Base-by-base conservation (phyloP, 2,797 vertebrate genomes). In the Acrossocheilus wenchowensis region DNA sequence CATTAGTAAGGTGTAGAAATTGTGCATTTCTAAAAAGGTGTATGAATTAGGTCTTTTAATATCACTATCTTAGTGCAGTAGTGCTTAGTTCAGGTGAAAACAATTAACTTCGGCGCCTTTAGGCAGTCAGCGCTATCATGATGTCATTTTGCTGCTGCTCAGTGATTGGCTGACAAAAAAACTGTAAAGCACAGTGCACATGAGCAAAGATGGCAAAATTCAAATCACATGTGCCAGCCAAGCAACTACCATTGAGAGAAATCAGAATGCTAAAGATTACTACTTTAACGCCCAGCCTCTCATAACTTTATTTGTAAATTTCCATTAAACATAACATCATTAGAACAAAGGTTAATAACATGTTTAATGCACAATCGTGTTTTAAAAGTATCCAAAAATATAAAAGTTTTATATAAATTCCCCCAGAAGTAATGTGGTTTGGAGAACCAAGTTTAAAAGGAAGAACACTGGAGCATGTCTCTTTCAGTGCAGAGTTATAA, bases 401-500 rank as follows among this genome's bases (percentile, higher is more conserved):
- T 39, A 12, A 57, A 57, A 0, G 6, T 17, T 80, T 48, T 66
- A 14, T 34, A 34, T 48, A 66, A 26, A 12, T 48, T 14, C 26
- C 3, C 48, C 3, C 41, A 78, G 78, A 86, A 57, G 34, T 19
- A 10, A 30, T 30, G 41, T 57, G 52, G 73, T 85, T 64, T 66
- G n/a, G 50, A 84, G 41, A 85, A 81, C 69, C 17, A 52, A 82
- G 48, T 41, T 83, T 45, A 86, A 48, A 73, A 26, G 80, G 19
- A 62, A 89, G 39, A 68, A 23, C 41, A 78, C 52, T 66, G 34
- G 64, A 10, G 52, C 57, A 45, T 77, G 60, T 81, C 30, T 78
- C 54, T 84, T 87, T 57, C 84, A 86, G 80, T 79, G 66, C 43
- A 86, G 50, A 54, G 15, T 87, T 75, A 54, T 26, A 34, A 39